Conservation (phyloP, 2,113 vertebrate species). For the Scolopax mira region DNA sequence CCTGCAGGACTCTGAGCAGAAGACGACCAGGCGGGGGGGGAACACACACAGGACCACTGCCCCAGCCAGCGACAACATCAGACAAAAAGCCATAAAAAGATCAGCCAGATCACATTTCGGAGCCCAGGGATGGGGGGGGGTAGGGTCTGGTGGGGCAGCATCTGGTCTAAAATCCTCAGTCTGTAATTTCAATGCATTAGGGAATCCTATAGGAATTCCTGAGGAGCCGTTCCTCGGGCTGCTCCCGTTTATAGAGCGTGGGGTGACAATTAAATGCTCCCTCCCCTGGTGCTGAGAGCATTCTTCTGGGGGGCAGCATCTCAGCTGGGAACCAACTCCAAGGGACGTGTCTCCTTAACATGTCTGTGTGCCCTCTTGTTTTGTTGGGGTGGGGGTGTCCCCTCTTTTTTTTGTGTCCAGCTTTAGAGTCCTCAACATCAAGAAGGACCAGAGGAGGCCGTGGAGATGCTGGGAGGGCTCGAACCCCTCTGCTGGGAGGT, state of each 20-base stretch:
- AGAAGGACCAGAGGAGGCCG: background rate
- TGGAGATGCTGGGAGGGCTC: background rate
- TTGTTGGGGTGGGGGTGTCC: background rate
- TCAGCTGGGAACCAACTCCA: background rate
- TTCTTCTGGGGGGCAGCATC: background rate
- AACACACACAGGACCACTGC: background rate
- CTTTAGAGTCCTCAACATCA: background rate
- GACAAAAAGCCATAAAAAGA: background rate
- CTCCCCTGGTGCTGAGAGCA: accelerated
- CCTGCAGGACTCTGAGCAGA: background rate
- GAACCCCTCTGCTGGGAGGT: no score
- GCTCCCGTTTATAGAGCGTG: background rate
- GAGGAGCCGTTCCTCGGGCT: accelerated
- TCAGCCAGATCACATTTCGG: background rate
- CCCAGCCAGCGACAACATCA: background rate
- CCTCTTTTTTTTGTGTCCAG: background rate
- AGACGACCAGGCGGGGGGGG: accelerated
- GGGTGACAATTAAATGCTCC: background rate
- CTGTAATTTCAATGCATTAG: accelerated
- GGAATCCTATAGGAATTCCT: background rate
- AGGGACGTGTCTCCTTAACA: no score
- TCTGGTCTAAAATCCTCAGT: background rate
- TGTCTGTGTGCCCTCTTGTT: background rate
- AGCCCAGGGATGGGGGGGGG: accelerated
- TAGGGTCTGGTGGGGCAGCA: background rate